These are phyloP conservation scores for Coenobita brevimanus DNA, from an alignment of 1,140 invertebrate genomes.

Conservation along the genomic window DNA sequence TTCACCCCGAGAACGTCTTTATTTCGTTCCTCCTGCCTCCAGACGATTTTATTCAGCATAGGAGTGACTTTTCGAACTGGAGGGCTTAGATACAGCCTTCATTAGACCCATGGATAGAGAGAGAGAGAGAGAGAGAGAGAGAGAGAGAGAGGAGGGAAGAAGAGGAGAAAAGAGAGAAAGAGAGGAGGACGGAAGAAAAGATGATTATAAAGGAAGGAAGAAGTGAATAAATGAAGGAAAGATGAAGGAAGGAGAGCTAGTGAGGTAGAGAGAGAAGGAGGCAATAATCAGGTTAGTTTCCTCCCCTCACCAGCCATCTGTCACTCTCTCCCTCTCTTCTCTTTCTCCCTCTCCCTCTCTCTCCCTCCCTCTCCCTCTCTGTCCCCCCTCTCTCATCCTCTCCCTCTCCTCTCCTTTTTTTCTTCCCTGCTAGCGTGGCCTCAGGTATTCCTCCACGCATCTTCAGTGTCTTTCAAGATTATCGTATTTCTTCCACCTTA, in stretches of 20 bases:
- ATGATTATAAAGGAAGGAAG: background rate
- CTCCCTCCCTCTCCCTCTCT: background rate
- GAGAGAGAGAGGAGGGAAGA: no score
- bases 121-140: no score
- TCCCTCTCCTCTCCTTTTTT: background rate
- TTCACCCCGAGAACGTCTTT: no score
- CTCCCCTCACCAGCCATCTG: constrained; percentile 19
- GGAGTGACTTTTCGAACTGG: no score
- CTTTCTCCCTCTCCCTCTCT: background rate
- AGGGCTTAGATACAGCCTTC: no score
- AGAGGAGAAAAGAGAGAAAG: background rate
- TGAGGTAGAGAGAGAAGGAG: background rate
- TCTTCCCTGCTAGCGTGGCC: background rate
- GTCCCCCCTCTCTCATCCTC: background rate
- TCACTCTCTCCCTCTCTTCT: background rate
- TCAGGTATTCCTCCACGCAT: background rate
- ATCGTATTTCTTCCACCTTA: no score
- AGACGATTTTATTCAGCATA: no score
- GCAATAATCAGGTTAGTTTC: constrained; percentile 12
- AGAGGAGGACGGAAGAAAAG: background rate
- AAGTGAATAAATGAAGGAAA: background rate
- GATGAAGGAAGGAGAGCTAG: background rate
- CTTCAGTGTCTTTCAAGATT: background rate
- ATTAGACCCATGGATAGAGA: no score
- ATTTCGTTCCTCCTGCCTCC: no score